Percentiles rank a stretch among this genome's conserved stretches.
phyloP scores from a whole-genome alignment of 2,888 invertebrate genomes.

The Drosophila testacea region DNA sequence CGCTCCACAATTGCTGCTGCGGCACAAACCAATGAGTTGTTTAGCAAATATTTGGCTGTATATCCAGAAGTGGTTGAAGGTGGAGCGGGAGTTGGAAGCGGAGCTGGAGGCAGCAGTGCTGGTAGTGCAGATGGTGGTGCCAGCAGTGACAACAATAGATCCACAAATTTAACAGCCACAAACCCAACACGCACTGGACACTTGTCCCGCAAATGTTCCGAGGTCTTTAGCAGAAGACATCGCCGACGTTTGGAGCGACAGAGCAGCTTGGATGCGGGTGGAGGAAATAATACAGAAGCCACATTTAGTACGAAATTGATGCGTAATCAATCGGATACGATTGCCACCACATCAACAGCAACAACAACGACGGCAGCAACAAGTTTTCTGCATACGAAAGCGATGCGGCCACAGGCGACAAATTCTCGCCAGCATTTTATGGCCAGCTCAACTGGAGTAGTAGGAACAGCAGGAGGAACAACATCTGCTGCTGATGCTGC shows the following conservation, averaged over 20 bases:
- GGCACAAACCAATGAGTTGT: slow-evolving; percentile 59
- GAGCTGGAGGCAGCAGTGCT: slow-evolving; percentile 32
- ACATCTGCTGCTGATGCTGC: background rate
- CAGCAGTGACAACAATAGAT: slow-evolving; percentile 32
- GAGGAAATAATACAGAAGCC: slow-evolving; percentile 52
- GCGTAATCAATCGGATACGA: slow-evolving; percentile 80
- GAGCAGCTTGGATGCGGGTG: slow-evolving; percentile 81
- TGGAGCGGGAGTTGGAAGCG: background rate
- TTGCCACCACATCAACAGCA: slow-evolving; percentile 55
- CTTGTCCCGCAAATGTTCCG: slow-evolving; percentile 77
- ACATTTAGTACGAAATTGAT: slow-evolving; percentile 71
- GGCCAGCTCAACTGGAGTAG: slow-evolving; percentile 16
- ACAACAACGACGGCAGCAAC: slow-evolving; percentile 44
- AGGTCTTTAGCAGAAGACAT: slow-evolving; percentile 79
- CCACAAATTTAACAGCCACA: background rate
- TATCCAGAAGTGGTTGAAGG: slow-evolving; percentile 75
- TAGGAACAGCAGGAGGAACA: slow-evolving; percentile 4
- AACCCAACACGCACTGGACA: slow-evolving; percentile 64
- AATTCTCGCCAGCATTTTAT: slow-evolving; percentile 60
- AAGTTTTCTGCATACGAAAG: slow-evolving; percentile 79
- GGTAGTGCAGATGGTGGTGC: slow-evolving; percentile 45
- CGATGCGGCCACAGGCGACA: background rate
- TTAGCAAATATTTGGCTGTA: slow-evolving; percentile 82
- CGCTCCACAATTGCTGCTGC: slow-evolving; percentile 53
- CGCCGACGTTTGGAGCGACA: slow-evolving; percentile 82